These are phyloP conservation scores for Hemibagrus wyckioides DNA, from an alignment of 2,113 vertebrate species.

Conservation along the genomic window DNA sequence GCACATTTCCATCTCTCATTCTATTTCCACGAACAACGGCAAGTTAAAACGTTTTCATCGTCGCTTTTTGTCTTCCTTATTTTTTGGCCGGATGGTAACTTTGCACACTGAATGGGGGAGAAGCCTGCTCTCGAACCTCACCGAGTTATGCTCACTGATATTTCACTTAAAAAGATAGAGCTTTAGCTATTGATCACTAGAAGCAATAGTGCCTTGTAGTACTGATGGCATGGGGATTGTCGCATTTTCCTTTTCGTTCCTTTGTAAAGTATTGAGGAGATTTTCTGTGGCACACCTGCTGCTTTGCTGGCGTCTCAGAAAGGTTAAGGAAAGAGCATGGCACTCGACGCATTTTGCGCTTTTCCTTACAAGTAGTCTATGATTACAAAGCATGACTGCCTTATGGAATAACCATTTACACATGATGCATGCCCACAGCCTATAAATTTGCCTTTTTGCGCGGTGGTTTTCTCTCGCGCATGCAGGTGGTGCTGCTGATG, in stretches of 20 bases:
- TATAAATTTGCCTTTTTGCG: neutral
- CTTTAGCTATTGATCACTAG: neutral
- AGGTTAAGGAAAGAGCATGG: neutral
- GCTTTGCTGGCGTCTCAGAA: slow-evolving; percentile 1
- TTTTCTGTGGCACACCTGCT: slow-evolving; percentile 20
- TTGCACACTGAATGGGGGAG: neutral
- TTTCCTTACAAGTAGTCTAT: neutral
- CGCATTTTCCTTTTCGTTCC: neutral
- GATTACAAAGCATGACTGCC: neutral
- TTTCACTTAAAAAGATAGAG: neutral
- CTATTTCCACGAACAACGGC: neutral
- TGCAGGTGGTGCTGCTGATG: slow-evolving; percentile 27
- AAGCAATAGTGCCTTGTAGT: neutral
- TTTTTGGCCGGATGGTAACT: neutral
- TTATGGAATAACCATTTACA: neutral
- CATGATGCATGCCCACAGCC: neutral
- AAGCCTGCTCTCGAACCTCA: neutral
- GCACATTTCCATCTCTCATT: neutral
- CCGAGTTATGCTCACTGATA: neutral
- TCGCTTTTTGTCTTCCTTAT: neutral
- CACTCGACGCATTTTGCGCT: neutral
- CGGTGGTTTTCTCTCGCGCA: neutral
- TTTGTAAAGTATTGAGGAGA: neutral
- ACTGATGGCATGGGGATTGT: neutral
- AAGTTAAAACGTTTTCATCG: neutral